Base-by-base conservation (phyloP, 2,113 vertebrate species). In the Chaenogobius annularis region DNA sequence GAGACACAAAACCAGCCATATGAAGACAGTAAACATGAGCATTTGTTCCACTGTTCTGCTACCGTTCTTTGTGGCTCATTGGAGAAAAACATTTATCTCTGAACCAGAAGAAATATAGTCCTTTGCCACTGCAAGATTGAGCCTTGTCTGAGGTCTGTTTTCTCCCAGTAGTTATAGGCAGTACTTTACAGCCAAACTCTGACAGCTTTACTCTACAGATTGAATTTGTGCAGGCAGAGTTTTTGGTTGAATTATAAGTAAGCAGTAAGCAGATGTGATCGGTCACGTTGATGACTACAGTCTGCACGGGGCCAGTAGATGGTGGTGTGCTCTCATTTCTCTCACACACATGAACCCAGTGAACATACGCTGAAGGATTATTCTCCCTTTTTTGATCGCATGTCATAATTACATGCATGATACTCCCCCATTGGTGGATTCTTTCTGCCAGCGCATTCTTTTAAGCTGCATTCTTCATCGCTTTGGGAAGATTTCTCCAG, bases 321-420 rank as follows among this genome's bases (percentile, higher is more conserved):
- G 88, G 88, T 85, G 81, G 84, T 89, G 74, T 90, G 78, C 66
- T 74, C 88, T 69, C 81, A 17, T 14, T 63, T 37, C 35, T n/a
- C 40, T 35, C 61, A 26, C 62, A 37, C 63, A 43, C 50, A 64
- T 14, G 17, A 50, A 15, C 54, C 0, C 35, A 66, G 64, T 59
- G 79, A 56, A 83, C 82, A 61, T 35, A 59, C 14, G 26, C 5
- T 35, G 1, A 58, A 15, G 35, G 35, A 63, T 63, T 63, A 40
- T 63, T 40, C 61, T 1, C 31, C 61, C n/a, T 63, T 40, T 63
- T 35, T 63, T 10, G 10, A 40, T 63, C 11, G 31, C 61, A 63
- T 63, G 61, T 63, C 3, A 7, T n/a, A 63, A 43, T 63, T 10
- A 43, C 19, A 43, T n/a, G 8, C 35, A 19, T n/a, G 31, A 35